Percentiles rank a stretch among this genome's conserved stretches.
Conservation (phyloP, 2,797 vertebrate genomes). For the Nannoperca australis region DNA sequence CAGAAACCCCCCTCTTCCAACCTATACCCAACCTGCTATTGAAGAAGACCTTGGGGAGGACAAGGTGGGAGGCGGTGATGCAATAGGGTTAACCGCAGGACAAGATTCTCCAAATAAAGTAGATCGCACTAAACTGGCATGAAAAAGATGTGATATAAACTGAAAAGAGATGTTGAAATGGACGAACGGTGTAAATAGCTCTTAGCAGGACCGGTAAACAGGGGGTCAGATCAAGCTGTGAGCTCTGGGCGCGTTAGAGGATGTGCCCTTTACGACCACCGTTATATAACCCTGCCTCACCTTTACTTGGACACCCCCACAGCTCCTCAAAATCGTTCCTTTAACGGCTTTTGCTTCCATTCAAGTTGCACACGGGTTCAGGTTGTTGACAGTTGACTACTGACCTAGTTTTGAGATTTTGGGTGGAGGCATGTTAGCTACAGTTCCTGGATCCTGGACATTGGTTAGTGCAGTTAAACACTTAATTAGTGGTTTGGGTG, state of each 20-base stretch:
- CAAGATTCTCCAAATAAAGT: conserved; percentile 55
- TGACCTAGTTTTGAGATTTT: conserved; percentile 15
- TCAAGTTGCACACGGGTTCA: conserved; percentile 3
- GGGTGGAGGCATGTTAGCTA: not conserved
- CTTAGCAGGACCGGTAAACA: not conserved
- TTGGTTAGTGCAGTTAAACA: conserved; percentile 3
- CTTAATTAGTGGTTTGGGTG: conserved; percentile 27
- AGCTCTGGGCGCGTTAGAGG: conserved; percentile 23
- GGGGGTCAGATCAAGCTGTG: conserved; percentile 10
- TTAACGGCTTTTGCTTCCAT: not conserved
- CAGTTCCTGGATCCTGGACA: conserved; percentile 18
- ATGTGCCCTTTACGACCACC: conserved; percentile 36
- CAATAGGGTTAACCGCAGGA: conserved; percentile 39
- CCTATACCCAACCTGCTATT: conserved; percentile 35
- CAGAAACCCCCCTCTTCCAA: not conserved
- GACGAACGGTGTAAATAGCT: conserved; percentile 12
- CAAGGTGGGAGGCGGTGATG: conserved; percentile 54
- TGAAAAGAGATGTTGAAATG: not conserved
- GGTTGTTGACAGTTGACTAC: not conserved
- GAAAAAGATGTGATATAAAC: conserved; percentile 22
- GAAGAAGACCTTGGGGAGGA: conserved; percentile 23
- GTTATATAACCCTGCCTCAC: conserved; percentile 31
- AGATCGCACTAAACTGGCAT: not conserved
- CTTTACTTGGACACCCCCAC: conserved; percentile 7
- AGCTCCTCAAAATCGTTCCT: conserved; percentile 23